Conservation (phyloP, 2,797 vertebrate genomes). For the Rhyacichthys aspro region DNA sequence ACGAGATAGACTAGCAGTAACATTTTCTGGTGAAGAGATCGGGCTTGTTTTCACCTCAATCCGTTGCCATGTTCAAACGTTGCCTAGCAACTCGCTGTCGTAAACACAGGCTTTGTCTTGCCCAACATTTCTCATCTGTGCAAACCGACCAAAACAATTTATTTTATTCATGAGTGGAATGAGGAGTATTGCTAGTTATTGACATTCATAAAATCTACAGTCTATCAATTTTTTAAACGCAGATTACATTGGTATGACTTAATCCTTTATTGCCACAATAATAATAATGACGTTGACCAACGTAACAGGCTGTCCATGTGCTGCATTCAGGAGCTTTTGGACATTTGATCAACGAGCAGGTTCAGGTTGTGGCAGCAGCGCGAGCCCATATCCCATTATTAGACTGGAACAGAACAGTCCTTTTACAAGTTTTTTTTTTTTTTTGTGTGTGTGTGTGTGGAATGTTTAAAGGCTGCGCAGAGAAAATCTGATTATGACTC, state of each 20-base stretch:
- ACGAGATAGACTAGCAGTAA: too few relatives aligned
- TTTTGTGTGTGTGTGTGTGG: too few relatives aligned
- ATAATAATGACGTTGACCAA: conserved; percentile 58
- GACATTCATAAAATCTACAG: not conserved
- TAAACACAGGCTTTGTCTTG: conserved; percentile 47
- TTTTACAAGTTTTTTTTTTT: too few relatives aligned
- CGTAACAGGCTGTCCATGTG: conserved; percentile 47
- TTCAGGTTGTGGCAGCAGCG: too few relatives aligned
- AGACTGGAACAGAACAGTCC: not conserved
- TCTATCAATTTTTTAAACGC: conserved; percentile 27
- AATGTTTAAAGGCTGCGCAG: conserved; percentile 3
- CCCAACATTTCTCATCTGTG: too few relatives aligned
- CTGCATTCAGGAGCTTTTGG: conserved; percentile 41
- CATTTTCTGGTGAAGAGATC: not conserved
- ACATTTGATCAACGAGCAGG: conserved; percentile 8
- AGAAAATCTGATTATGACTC: conserved; percentile 36
- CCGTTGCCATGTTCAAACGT: conserved; percentile 54
- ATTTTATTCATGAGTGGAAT: too few relatives aligned
- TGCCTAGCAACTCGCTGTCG: conserved; percentile 72
- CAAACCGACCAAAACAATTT: not conserved
- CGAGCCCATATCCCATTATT: too few relatives aligned
- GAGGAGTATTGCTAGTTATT: not conserved
- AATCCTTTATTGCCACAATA: conserved; percentile 63
- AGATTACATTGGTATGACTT: conserved; percentile 37
- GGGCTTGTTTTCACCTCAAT: conserved; percentile 26